A percentile compares a stretch with the other conserved stretches of the same genome.
These are phyloP conservation scores for Dexiosoma caninum DNA, from an alignment of 2,888 invertebrate genomes.

Conservation along the genomic window DNA sequence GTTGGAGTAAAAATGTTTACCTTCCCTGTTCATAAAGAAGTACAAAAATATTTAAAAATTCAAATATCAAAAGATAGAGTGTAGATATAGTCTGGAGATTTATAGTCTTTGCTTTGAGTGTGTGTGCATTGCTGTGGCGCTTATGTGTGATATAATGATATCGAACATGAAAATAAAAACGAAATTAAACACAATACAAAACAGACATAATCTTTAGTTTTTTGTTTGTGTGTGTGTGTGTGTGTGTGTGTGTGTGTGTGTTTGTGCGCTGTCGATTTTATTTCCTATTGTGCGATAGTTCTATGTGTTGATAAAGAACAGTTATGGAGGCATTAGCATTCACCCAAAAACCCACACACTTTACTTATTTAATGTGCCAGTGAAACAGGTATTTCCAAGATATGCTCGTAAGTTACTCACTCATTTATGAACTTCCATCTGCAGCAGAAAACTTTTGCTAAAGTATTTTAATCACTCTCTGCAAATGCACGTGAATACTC, in stretches of 20 bases:
- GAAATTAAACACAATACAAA: neutral
- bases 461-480: slow-evolving; percentile 35
- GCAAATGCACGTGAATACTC: neutral
- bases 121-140: slow-evolving; percentile 30
- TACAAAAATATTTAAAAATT: too few relatives aligned
- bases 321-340: slow-evolving; percentile 22
- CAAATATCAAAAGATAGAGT: too few relatives aligned
- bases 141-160: slow-evolving; percentile 52
- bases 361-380: slow-evolving; percentile 13
- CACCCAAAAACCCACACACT: neutral
- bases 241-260: neutral
- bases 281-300: slow-evolving; percentile 4
- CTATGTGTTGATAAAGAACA: slow-evolving; percentile 39
- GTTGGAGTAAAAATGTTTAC: too few relatives aligned
- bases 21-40: too few relatives aligned
- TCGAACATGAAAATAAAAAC: slow-evolving; percentile 15
- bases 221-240: neutral
- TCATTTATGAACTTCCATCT: slow-evolving; percentile 43
- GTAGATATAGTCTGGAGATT: too few relatives aligned
- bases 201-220: slow-evolving; percentile 50
- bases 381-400: slow-evolving; percentile 56
- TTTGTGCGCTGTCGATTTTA: neutral
- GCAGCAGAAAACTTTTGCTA: slow-evolving; percentile 24
- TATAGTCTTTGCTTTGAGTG: too few relatives aligned
- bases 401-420: slow-evolving; percentile 37